Evolutionary conservation across 2,113 vertebrate species (phyloP).

Genomic region (Phasianus colchicus): DNA sequence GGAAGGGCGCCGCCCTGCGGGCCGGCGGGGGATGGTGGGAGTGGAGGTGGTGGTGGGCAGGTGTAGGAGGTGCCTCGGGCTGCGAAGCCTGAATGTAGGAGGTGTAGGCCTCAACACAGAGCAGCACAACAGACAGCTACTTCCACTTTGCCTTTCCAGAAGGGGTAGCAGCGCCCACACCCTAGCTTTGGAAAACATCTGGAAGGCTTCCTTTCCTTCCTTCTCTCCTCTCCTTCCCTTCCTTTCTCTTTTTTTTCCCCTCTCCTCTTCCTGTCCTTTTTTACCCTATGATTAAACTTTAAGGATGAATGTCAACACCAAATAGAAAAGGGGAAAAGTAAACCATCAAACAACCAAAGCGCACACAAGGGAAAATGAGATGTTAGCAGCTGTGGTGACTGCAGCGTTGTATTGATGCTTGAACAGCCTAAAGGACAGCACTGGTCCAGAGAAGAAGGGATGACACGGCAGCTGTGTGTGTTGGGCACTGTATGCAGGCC

Average conservation of each 20-base stretch:
- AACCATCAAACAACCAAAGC: neutral
- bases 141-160: fast-evolving
- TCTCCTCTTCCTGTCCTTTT: too few relatives aligned
- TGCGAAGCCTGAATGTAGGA: fast-evolving
- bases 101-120: fast-evolving
- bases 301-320: too few relatives aligned
- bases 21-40: fast-evolving
- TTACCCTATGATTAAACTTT: neutral
- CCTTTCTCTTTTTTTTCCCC: neutral
- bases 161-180: fast-evolving
- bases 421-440: fast-evolving
- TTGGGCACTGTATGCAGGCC: too few relatives aligned
- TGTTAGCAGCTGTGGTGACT: fast-evolving
- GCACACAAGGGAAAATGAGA: too few relatives aligned
- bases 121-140: fast-evolving
- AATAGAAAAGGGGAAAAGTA: neutral
- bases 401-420: fast-evolving
- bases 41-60: too few relatives aligned
- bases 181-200: neutral
- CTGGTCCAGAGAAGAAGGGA: neutral
- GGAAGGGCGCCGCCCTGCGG: neutral
- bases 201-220: too few relatives aligned
- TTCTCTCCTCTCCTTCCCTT: neutral
- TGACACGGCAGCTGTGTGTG: fast-evolving
- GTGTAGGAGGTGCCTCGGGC: fast-evolving